Conservation (phyloP, 37 sponge, comb jelly and placozoan species). For the Oopsacas minuta region DNA sequence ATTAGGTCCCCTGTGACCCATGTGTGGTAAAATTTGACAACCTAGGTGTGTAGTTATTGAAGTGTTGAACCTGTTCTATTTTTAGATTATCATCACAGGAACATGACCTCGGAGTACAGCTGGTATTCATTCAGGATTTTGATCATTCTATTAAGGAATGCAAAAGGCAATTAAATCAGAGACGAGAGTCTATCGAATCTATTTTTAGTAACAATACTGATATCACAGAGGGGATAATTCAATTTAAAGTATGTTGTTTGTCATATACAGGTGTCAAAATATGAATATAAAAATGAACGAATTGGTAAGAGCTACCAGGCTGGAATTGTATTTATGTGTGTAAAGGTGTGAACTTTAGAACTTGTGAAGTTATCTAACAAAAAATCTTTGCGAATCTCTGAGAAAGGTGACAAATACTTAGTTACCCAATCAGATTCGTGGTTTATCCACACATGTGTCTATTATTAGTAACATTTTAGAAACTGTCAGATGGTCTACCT, state of each 20-base stretch:
- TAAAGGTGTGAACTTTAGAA: too few relatives aligned
- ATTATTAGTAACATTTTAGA: too few relatives aligned
- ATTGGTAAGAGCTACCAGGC: too few relatives aligned
- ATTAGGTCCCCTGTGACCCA: neutral
- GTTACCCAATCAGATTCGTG: too few relatives aligned
- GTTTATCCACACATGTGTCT: too few relatives aligned
- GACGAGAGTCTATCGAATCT: neutral
- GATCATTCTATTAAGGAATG: neutral
- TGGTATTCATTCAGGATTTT: constrained; percentile 12
- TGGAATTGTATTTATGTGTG: too few relatives aligned
- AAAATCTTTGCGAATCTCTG: too few relatives aligned
- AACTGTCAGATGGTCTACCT: neutral
- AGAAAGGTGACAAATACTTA: too few relatives aligned
- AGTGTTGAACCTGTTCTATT: neutral
- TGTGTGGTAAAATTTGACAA: neutral
- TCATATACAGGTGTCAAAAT: too few relatives aligned
- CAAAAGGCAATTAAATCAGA: neutral
- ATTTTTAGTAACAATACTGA: neutral
- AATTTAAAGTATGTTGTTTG: neutral
- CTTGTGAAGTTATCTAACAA: too few relatives aligned
- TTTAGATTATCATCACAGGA: neutral
- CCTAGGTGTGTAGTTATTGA: neutral
- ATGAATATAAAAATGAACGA: too few relatives aligned
- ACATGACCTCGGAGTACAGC: neutral
- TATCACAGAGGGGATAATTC: neutral